Conservation (phyloP, 2,888 invertebrate genomes). For the Pachymerium ferrugineum region DNA sequence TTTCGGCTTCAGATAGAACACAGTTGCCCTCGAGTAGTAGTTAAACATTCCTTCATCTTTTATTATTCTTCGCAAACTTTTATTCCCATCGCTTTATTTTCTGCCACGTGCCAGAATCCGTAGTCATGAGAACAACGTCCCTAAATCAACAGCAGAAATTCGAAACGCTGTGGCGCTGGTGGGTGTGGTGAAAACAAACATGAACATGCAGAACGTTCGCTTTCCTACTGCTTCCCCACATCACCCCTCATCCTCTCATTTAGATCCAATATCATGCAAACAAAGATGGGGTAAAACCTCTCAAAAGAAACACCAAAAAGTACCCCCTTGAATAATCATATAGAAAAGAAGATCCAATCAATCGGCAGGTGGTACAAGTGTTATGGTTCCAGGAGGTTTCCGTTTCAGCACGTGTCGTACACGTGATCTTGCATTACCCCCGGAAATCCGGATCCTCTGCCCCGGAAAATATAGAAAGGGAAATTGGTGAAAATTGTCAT, state of each 20-base stretch:
- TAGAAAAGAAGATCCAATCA: not conserved
- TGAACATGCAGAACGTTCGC: no score
- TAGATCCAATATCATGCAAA: not conserved
- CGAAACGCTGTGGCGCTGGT: no score
- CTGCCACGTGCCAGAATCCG: not conserved
- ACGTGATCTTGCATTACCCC: not conserved
- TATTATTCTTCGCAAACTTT: not conserved
- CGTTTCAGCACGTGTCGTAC: not conserved
- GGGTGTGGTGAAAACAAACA: constrained; percentile 3
- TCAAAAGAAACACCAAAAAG: not conserved
- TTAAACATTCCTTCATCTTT: not conserved
- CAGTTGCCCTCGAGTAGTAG: no score
- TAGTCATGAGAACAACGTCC: constrained; percentile 8
- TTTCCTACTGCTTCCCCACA: not conserved
- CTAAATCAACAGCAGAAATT: not conserved
- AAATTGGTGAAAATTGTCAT: not conserved
- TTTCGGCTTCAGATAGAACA: no score
- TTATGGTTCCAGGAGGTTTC: not conserved
- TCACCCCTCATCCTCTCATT: not conserved
- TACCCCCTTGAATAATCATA: not conserved
- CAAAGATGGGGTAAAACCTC: not conserved
- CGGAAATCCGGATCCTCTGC: not conserved
- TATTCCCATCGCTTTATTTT: not conserved
- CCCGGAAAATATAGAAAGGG: no score
- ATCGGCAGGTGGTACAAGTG: not conserved